A percentile compares a stretch with the other conserved stretches of the same genome.
Evolutionary conservation across 2,797 vertebrate species (phyloP).

Genomic region (Hozukius guyotensis): DNA sequence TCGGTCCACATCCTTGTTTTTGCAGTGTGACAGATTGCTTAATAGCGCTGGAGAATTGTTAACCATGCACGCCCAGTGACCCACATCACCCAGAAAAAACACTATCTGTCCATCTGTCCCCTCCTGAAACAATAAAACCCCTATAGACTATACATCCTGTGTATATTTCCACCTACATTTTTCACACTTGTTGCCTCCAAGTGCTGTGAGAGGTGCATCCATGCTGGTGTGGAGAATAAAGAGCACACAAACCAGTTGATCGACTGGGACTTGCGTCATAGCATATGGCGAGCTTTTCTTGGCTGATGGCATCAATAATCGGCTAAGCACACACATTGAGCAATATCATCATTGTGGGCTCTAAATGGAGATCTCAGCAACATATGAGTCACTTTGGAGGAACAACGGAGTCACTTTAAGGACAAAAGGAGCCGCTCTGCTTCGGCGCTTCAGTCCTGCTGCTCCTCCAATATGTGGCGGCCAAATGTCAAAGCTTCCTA

Average conservation of each 20-base stretch:
- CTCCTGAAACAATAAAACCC: conserved; percentile 41
- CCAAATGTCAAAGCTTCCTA: conserved; percentile 52
- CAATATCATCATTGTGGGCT: conserved; percentile 12
- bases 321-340: background rate
- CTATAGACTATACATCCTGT: conserved; percentile 15
- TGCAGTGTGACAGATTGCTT: conserved; percentile 37
- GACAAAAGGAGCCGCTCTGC: conserved; percentile 56
- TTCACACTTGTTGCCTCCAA: conserved; percentile 59
- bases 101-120: conserved; percentile 63
- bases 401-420: conserved; percentile 62
- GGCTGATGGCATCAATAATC: conserved; percentile 46
- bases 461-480: background rate
- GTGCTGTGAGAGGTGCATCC: background rate
- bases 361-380: conserved; percentile 41
- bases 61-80: conserved; percentile 42
- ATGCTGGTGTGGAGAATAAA: background rate
- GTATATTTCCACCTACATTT: conserved; percentile 4
- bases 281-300: conserved; percentile 61
- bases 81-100: conserved; percentile 56
- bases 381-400: conserved; percentile 49
- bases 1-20: conserved; percentile 21
- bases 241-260: conserved; percentile 13
- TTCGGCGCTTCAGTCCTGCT: conserved; percentile 1
- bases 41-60: conserved; percentile 54
- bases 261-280: conserved; percentile 26